phyloP scores from a whole-genome alignment of 92 coral and sea anemone species.

The Palythoa grandis region DNA sequence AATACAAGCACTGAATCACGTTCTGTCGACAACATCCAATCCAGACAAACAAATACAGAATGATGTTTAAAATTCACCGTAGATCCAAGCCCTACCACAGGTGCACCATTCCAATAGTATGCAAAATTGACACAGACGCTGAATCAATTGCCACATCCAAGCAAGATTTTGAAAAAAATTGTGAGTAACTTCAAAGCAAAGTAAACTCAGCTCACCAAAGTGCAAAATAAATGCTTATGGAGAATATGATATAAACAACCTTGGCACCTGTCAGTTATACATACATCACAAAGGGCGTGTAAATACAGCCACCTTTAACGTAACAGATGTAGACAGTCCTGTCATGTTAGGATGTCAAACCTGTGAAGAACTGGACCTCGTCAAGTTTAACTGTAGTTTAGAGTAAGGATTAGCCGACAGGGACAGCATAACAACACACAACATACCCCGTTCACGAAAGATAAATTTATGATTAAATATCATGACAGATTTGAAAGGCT shows the following conservation, averaged over 20 bases:
- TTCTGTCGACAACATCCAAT: no score
- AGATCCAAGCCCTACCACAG: conserved; percentile 44
- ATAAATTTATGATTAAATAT: conserved; percentile 30
- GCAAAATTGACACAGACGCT: conserved; percentile 68
- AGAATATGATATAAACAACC: background rate
- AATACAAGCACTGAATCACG: no score
- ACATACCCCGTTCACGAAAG: conserved; percentile 37
- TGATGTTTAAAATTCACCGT: no score
- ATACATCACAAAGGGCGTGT: background rate
- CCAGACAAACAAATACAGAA: no score
- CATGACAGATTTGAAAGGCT: conserved; percentile 47
- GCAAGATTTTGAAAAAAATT: conserved; percentile 4
- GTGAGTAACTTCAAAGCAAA: background rate
- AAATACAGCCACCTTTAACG: conserved; percentile 58
- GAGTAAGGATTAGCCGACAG: background rate
- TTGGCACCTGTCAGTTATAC: background rate
- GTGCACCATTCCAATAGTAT: background rate
- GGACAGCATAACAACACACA: background rate
- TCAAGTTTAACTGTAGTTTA: conserved; percentile 30
- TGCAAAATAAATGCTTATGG: background rate
- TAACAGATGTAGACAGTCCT: conserved; percentile 41
- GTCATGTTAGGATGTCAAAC: conserved; percentile 50
- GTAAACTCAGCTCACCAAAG: background rate
- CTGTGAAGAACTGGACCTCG: conserved; percentile 42
- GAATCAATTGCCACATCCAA: conserved; percentile 37